Evolutionary conservation across 2,797 vertebrate species (phyloP), one percentile per base, ranked within the genome.

Genomic region (Premnoplex brunnescens): DNA sequence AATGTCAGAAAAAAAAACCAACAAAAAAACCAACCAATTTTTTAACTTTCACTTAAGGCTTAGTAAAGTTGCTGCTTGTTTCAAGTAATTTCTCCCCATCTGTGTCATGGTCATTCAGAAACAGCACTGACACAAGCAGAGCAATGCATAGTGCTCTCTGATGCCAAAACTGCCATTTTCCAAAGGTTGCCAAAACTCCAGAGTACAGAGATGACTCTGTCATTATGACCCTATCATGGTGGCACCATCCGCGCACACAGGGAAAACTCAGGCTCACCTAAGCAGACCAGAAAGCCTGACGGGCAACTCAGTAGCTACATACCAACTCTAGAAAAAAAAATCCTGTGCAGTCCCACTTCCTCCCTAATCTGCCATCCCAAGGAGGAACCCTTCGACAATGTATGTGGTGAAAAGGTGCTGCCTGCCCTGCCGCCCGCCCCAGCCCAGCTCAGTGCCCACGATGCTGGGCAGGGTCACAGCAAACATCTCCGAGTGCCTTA

Each of bases 31-130:
- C 41, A 7, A 6, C 1, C 5, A 15, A 0, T 9, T 43, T 86
- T 80, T 91, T 87, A 30, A 7, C 82, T 84, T 95, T 92, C 62
- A 92, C 56, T 97, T 97, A 97, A 97, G 97, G 97, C 97, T 97
- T 93, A 93, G 92, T 81, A 77, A 80, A 89, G 79, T 68, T 88
- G 93, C 67, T 96, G 91, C 91, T 95, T 81, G 34, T 86, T 94
- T 96, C 94, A 97, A 97, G 93, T 88, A 94, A 89, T 89, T 52
- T 62, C 79, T 80, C 46, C 18, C 85, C 3, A 21, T 59, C 67
- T 49, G 15, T 0, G 3, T 15, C 14, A 0, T 0, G 16, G 23
- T 60, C 48, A 54, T 80, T 44, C 27, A 56, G 48, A 71, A 93
- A 88, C 91, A 91, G 94, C 90, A 51, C 43, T 11, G 58, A 85